Evolutionary conservation across 2,113 vertebrate genomes (phyloP), one percentile per base, ranked within the genome.

Genomic region (Paracanthobrama guichenoti): DNA sequence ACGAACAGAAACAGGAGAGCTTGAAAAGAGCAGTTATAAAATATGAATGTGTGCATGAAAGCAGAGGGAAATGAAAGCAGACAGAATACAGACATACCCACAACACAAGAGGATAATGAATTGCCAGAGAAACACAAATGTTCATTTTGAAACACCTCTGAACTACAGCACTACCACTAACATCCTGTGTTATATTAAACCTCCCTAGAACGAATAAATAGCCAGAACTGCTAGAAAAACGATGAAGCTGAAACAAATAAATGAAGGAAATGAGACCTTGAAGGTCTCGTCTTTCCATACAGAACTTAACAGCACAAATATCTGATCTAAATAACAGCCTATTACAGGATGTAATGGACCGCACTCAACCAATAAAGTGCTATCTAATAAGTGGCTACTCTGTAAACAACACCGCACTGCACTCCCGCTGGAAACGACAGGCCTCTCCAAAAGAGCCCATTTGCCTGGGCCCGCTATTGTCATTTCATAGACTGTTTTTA

Each of bases 271-370:
- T 50, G 71, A 83, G 60, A 35, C 31, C 48, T 74, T n/a, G 79
- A 81, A 46, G 59, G 57, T 46, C 8, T 39, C 16, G 24, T 59
- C 48, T 74, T 74, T 64, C 44, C 57, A 81, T 11, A 44, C 44
- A 48, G 78, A 90, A 86, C 87, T 83, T 82, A 76, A 81, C 71
- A 87, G 90, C 88, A 88, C 88, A 90, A 46, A 78, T 85, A 85
- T 92, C 76, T 91, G 85, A 86, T 83, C 79, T 81, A 83, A 90
- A 90, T 90, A 90, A 91, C 84, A 90, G 87, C 78, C 91, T 89
- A 91, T 93, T 91, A 93, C 84, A 85, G 88, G 82, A 89, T 88
- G 90, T 91, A 94, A 93, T 92, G 90, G 91, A 81, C 91, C 91
- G 89, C 86, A 90, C 85, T 86, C 71, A 88, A 89, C 87, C 90